Evolutionary conservation across 2,797 vertebrate genomes (phyloP), one percentile per base, ranked within the genome.

Genomic region (Gallinago solitaria): DNA sequence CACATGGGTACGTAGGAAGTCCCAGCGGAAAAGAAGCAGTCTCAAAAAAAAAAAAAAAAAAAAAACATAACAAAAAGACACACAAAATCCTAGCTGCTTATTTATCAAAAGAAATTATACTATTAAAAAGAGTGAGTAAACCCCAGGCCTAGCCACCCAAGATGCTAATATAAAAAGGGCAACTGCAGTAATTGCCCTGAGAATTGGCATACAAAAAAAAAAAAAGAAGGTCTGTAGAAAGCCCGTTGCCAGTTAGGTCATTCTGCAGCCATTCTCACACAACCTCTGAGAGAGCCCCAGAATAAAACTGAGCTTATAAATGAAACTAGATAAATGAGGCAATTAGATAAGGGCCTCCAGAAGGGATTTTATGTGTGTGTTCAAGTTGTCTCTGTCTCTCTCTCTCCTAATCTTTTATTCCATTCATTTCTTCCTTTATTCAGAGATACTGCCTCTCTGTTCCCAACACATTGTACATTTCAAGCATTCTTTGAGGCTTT

Each of bases 301-400:
- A 95, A 97, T 96, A 96, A 97, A 97, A 96, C 83, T 91, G 95
- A 96, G 95, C 94, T 93, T 96, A 93, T 97, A 97, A 96, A 96
- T 97, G 94, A 95, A 96, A 94, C 92, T 91, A 94, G 95, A 95
- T 96, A 90, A 95, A 93, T 95, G 93, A 92, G 90, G 94, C 93
- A 97, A 96, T 92, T 92, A 93, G 86, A 96, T 96, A 96, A 97
- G 86, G 95, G 82, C 90, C 91, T 93, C 93, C 90, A 96, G 80
- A 95, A 95, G 75, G 89, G 74, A 89, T 94, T 96, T 96, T 93
- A 92, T 95, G 77, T 86, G 87, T 96, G 92, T 85, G 95, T 84
- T 93, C 89, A 76, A 91, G 75, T 95, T 96, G 94, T 92, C 90
- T 79, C 85, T 95, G 87, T 84, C 53, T 95, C 87, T 75, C 60